Evolutionary conservation across 2,113 vertebrate genomes (phyloP).

Genomic region (Turnix velox): DNA sequence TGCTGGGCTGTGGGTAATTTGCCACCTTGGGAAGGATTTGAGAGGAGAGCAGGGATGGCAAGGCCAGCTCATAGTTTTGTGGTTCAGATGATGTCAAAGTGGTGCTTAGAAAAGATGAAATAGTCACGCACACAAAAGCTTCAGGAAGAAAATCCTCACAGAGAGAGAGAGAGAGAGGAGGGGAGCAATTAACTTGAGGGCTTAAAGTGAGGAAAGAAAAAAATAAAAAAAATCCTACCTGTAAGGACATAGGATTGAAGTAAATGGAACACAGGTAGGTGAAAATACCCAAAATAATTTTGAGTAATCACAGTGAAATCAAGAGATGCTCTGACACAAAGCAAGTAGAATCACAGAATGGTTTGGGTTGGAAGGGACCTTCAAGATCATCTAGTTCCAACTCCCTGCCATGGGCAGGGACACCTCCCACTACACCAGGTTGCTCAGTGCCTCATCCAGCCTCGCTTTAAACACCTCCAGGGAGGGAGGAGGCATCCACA

Average conservation of each 20-base stretch:
- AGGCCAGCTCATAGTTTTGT: neutral
- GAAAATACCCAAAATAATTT: conserved; percentile 37
- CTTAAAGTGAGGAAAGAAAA: conserved; percentile 13
- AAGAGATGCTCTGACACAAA: conserved; percentile 24
- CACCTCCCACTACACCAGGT: too few relatives aligned
- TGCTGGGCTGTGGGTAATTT: neutral
- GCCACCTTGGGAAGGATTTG: neutral
- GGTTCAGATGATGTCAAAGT: conserved; percentile 1
- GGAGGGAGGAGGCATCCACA: too few relatives aligned
- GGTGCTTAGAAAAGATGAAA: conserved; percentile 4
- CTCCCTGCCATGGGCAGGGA: too few relatives aligned
- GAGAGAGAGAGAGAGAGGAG: neutral
- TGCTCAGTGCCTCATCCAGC: too few relatives aligned
- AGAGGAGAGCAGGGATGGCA: neutral
- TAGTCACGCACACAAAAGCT: conserved; percentile 35
- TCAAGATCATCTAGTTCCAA: too few relatives aligned
- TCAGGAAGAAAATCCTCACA: conserved; percentile 24
- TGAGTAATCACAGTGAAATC: conserved; percentile 11
- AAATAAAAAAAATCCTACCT: neutral
- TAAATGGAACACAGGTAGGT: conserved; percentile 9
- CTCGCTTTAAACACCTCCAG: too few relatives aligned
- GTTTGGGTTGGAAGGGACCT: too few relatives aligned
- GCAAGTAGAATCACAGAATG: too few relatives aligned
- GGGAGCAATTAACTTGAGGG: conserved; percentile 53
- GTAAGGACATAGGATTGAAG: conserved; percentile 28